Base-by-base conservation (phyloP, 2,797 vertebrate genomes). In the Girardinus metallicus region DNA sequence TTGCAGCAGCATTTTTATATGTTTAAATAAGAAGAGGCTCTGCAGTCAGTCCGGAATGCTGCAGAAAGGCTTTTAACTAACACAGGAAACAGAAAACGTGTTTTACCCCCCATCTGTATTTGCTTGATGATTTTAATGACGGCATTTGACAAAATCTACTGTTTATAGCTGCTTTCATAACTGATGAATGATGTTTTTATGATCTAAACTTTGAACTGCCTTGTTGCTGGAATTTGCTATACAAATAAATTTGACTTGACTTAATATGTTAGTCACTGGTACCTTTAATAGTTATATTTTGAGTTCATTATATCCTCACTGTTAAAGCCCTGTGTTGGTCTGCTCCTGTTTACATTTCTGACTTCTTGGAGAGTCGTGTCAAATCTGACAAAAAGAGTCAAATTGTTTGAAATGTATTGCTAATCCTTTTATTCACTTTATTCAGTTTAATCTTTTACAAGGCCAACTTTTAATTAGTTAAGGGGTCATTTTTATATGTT, bases 331-430 rank as follows among this genome's bases (percentile, higher is more conserved):
- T 13, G 12, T 70, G 23, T 70, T 70, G 66, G 11, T 43, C 66
- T 43, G 39, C 34, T 66, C 9, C 9, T 39, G 34, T 39, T 66
- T 36, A 66, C 31, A 66, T 23, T 34, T 39, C 34, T 21, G 31
- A 36, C 31, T 18, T 60, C 26, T 60, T 60, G 55, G n/a, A 60
- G 55, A n/a, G n/a, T 66, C 18, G 21, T 66, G 18, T 39, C 64
- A 39, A 39, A 23, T 66, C 34, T 39, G 64, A 66, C 64, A 5
- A 68, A 41, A 68, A 68, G 36, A 68, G 34, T 21, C 64, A 68
- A 41, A 68, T 68, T 15, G 41, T 70, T 23, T 70, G 66, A 36
- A 43, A 41, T 70, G 66, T 70, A 23, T 70, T 68, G 36, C 64
- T 23, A 21, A 64, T 41, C 36, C 11, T 5, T 41, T 41, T 70